A percentile compares a stretch with the other conserved stretches of the same genome.
Conservation (phyloP, 2,888 invertebrate genomes). For the Drosophila melanosoma region DNA sequence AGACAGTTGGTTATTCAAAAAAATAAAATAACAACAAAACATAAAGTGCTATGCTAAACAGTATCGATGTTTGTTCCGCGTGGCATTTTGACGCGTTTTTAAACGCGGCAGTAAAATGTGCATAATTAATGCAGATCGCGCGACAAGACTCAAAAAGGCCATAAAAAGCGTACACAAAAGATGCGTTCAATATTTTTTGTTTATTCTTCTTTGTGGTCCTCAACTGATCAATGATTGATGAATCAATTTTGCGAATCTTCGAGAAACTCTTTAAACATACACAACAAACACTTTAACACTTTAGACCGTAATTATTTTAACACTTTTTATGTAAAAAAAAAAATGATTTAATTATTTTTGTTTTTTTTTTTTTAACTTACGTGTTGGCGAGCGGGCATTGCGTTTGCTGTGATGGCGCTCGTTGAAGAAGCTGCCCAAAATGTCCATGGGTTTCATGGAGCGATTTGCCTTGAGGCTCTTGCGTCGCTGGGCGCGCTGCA, state of each 20-base stretch:
- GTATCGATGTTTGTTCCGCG: conserved; percentile 50
- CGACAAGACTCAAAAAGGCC: conserved; percentile 1
- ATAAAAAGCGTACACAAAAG: conserved; percentile 30
- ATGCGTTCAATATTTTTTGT: conserved; percentile 17
- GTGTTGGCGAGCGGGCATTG: conserved; percentile 84
- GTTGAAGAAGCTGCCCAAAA: conserved; percentile 85
- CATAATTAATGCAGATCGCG: conserved; percentile 62
- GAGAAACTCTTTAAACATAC: conserved; percentile 35
- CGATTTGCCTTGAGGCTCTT: conserved; percentile 84
- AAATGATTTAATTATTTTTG: not conserved
- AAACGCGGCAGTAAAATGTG: conserved; percentile 38
- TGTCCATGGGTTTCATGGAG: conserved; percentile 84
- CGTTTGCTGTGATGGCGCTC: conserved; percentile 82
- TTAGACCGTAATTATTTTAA: conserved; percentile 16
- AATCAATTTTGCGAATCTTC: conserved; percentile 43
- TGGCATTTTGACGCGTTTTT: conserved; percentile 30
- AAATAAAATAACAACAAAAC: conserved; percentile 40
- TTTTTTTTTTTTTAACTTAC: conserved; percentile 83
- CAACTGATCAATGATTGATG: conserved; percentile 38
- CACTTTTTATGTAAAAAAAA: not conserved
- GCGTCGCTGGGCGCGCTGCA: conserved; percentile 62
- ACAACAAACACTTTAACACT: conserved; percentile 20
- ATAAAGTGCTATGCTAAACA: conserved; percentile 74
- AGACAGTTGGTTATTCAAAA: conserved; percentile 47
- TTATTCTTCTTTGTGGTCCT: conserved; percentile 5